A percentile compares a stretch with the other conserved stretches of the same genome.
phyloP scores from a whole-genome alignment of 2,113 vertebrate species.

The Cathartes aura region DNA sequence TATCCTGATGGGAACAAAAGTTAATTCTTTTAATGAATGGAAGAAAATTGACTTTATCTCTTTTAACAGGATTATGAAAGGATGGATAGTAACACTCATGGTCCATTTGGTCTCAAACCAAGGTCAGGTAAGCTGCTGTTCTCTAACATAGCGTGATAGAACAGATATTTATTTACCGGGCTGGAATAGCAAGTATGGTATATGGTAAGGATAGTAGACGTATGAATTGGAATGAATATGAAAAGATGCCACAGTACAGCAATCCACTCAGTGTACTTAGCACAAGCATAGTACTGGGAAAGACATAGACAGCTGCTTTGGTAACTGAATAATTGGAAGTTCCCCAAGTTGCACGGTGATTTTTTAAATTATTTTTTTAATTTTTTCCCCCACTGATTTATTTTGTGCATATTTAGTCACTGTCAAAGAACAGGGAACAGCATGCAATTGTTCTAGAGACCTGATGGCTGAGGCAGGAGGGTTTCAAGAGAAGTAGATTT shows the following conservation, averaged over 20 bases:
- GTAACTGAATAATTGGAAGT: background rate
- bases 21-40: background rate
- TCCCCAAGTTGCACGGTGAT: background rate
- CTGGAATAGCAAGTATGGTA: background rate
- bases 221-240: background rate
- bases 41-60: slow-evolving; percentile 7
- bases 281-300: background rate
- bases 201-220: background rate
- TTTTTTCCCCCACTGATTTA: background rate
- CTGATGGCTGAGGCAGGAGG: background rate
- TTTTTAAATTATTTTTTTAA: background rate
- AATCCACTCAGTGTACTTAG: background rate
- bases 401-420: background rate
- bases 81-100: slow-evolving; percentile 75
- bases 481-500: background rate
- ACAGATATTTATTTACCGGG: background rate
- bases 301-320: background rate
- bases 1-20: background rate
- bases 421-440: background rate
- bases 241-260: background rate
- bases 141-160: background rate
- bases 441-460: background rate
- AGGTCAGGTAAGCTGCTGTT: slow-evolving; percentile 88
- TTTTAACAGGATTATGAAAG: slow-evolving; percentile 79
- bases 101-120: slow-evolving; percentile 93